Percentiles rank a stretch among this genome's conserved stretches.
Evolutionary conservation across 1,140 invertebrate genomes (phyloP).

Genomic region (Sinonovacula constricta): DNA sequence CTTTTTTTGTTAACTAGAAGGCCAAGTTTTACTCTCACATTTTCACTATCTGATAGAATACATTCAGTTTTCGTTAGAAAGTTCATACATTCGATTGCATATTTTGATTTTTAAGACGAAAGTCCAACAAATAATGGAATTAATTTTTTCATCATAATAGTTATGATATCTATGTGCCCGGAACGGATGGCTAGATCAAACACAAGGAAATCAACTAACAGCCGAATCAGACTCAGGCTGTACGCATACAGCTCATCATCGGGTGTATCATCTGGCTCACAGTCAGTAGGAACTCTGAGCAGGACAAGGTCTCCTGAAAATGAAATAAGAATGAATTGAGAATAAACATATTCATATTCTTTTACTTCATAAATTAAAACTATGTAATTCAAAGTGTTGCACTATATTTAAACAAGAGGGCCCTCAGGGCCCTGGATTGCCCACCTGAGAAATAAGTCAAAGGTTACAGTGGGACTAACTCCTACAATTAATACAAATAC

Average conservation of each 20-base stretch:
- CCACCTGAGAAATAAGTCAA: too few relatives aligned
- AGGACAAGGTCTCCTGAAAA: too few relatives aligned
- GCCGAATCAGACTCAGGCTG: slow-evolving; percentile 5
- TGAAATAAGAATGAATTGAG: too few relatives aligned
- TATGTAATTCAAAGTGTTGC: too few relatives aligned
- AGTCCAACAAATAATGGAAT: slow-evolving; percentile 13
- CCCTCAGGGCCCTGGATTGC: too few relatives aligned
- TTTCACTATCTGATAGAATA: slow-evolving; percentile 16
- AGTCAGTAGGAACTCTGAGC: too few relatives aligned
- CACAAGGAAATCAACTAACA: slow-evolving; percentile 14
- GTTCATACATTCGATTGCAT: slow-evolving; percentile 20
- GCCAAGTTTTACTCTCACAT: slow-evolving; percentile 4
- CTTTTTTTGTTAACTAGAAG: slow-evolving; percentile 32
- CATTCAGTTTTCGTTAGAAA: slow-evolving; percentile 21
- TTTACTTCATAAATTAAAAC: too few relatives aligned
- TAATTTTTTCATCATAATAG: slow-evolving; percentile 12
- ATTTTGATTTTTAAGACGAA: slow-evolving; percentile 26
- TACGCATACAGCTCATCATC: slow-evolving; percentile 14
- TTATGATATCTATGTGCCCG: slow-evolving; percentile 24
- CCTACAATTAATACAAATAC: too few relatives aligned
- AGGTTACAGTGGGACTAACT: too few relatives aligned
- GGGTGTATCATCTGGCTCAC: too few relatives aligned
- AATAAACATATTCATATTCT: too few relatives aligned
- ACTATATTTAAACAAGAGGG: too few relatives aligned
- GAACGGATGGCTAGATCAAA: slow-evolving; percentile 9